Conservation (phyloP, 2,888 invertebrate genomes). For the Eristalis pertinax region DNA sequence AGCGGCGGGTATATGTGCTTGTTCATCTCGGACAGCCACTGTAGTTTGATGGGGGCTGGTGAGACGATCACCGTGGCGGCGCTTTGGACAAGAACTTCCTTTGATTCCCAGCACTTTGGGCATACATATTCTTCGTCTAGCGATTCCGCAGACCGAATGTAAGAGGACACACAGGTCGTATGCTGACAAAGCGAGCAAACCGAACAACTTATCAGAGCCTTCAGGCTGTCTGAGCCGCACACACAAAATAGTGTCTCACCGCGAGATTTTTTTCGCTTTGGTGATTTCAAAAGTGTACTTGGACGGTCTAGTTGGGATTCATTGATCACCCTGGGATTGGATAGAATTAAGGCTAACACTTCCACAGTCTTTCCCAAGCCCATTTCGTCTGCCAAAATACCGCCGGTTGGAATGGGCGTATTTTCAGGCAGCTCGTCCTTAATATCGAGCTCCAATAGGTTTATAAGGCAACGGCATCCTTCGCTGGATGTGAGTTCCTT, state of each 20-base stretch:
- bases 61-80: constrained; percentile 88
- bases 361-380: constrained; percentile 92
- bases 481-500: constrained; percentile 73
- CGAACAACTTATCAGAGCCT: constrained; percentile 82
- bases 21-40: constrained; percentile 88
- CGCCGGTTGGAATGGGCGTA: constrained; percentile 83
- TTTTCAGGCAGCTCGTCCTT: constrained; percentile 77
- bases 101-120: constrained; percentile 85
- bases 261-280: constrained; percentile 21
- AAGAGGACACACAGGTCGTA: constrained; percentile 83
- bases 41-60: constrained; percentile 85
- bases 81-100: constrained; percentile 78
- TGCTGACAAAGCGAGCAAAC: constrained; percentile 86
- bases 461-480: constrained; percentile 76
- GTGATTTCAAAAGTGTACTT: constrained; percentile 16
- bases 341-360: constrained; percentile 85
- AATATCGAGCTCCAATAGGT: constrained; percentile 74
- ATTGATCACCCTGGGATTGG: constrained; percentile 80
- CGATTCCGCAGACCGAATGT: constrained; percentile 29
- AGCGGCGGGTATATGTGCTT: constrained; percentile 82
- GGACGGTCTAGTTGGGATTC: constrained; percentile 21
- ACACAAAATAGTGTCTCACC: constrained; percentile 33
- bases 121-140: constrained; percentile 82
- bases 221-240: constrained; percentile 26
- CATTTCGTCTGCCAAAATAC: constrained; percentile 91